phyloP scores from a whole-genome alignment of 2,113 vertebrate species.

The Xenotilapia caudafasciata region DNA sequence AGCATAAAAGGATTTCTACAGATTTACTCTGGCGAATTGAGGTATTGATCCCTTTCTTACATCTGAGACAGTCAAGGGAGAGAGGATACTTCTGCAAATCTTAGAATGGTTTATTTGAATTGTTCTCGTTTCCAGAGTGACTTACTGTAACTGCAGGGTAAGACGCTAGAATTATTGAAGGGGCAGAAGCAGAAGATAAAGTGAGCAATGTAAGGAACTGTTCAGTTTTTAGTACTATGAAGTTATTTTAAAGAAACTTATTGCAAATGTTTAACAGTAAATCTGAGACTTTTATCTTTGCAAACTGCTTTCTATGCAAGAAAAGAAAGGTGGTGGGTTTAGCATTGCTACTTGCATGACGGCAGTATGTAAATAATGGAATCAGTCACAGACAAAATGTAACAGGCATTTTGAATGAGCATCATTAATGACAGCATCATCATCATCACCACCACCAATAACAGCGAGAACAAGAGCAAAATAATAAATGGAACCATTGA shows the following conservation, averaged over 20 bases:
- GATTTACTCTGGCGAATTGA: constrained; percentile 13
- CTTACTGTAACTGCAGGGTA: neutral
- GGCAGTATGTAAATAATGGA: neutral
- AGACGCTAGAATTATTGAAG: neutral
- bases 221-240: neutral
- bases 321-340: neutral
- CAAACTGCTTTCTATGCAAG: neutral
- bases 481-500: constrained; percentile 32
- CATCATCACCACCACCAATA: neutral
- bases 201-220: neutral
- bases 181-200: neutral
- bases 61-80: neutral
- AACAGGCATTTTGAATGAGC: neutral
- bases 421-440: neutral
- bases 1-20: constrained; percentile 43
- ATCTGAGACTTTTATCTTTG: neutral
- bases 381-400: neutral
- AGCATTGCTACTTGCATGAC: neutral
- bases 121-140: neutral
- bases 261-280: neutral
- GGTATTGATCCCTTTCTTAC: constrained; percentile 20
- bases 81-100: neutral
- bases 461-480: neutral
- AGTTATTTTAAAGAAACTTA: neutral
- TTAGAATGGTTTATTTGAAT: neutral